phyloP scores from a whole-genome alignment of 1,140 invertebrate species.

The Monomorium pharaonis region DNA sequence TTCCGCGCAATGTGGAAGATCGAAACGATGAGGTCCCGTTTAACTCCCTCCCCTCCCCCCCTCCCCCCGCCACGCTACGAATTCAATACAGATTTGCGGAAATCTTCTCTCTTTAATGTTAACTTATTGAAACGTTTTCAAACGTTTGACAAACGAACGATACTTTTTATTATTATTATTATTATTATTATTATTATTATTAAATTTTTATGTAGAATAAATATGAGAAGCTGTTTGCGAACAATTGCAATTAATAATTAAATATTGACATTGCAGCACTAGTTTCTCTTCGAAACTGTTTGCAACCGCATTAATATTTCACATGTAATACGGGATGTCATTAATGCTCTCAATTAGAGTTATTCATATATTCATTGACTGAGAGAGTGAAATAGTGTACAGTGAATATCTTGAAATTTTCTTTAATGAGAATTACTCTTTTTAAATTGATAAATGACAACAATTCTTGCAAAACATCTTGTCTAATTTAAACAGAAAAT shows the following conservation, averaged over 20 bases:
- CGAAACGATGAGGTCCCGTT: conserved; percentile 51
- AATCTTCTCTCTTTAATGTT: conserved; percentile 9
- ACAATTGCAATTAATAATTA: neutral
- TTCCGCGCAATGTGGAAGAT: conserved; percentile 58
- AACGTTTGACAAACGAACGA: neutral
- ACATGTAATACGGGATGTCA: neutral
- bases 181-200: too few species aligned
- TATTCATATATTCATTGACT: conserved; percentile 5
- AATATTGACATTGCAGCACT: neutral
- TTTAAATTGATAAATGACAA: neutral
- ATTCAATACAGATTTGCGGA: conserved; percentile 7
- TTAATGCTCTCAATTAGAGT: neutral
- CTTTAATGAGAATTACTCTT: neutral
- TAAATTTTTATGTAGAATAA: too few species aligned
- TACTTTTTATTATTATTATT: neutral
- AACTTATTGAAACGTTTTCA: neutral
- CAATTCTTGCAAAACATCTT: neutral
- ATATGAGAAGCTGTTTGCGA: neutral
- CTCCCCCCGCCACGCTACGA: neutral
- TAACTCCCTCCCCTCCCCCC: too few species aligned
- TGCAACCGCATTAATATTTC: neutral
- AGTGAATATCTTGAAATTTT: neutral
- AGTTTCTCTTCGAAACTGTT: neutral
- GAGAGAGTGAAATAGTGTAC: neutral
- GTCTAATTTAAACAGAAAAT: neutral